Conservation (phyloP, 2,113 vertebrate genomes). For the Nibea albiflora region DNA sequence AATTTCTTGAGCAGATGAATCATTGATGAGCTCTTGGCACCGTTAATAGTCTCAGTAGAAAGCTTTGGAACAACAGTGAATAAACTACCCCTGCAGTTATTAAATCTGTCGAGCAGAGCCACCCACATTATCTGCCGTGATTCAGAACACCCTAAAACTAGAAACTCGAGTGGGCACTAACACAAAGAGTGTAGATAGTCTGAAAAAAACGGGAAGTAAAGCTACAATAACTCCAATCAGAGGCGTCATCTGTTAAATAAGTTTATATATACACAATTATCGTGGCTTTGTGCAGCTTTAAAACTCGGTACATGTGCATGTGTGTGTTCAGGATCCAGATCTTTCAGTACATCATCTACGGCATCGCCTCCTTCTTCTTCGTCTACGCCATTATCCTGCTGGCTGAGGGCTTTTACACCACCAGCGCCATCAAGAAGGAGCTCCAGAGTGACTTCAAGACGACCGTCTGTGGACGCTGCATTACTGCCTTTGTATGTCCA, state of each 20-base stretch:
- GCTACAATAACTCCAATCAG: too few relatives aligned
- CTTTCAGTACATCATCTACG: slow-evolving; percentile 98
- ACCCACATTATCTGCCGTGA: slow-evolving; percentile 5
- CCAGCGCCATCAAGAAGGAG: slow-evolving; percentile 97
- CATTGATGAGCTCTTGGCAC: slow-evolving; percentile 7
- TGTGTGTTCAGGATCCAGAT: slow-evolving; percentile 89
- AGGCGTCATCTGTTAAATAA: too few relatives aligned
- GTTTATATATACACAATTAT: too few relatives aligned
- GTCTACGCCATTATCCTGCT: slow-evolving; percentile 96
- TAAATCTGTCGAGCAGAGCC: slow-evolving; percentile 13
- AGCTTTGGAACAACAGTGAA: neutral
- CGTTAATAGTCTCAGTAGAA: slow-evolving; percentile 11
- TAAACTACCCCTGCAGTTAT: neutral
- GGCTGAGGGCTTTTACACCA: slow-evolving; percentile 98
- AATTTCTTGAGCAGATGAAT: neutral
- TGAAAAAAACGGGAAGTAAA: neutral
- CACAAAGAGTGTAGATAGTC: neutral
- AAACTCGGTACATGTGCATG: neutral
- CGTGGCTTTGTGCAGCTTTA: neutral
- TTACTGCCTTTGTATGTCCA: slow-evolving; percentile 92
- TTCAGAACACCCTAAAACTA: neutral
- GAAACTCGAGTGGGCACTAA: neutral
- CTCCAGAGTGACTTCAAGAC: slow-evolving; percentile 99
- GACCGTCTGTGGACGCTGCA: slow-evolving; percentile 96
- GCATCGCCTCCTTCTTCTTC: slow-evolving; percentile 98